Evolutionary conservation across 2,113 vertebrate species (phyloP).

Genomic region (Myiozetetes cayanensis): DNA sequence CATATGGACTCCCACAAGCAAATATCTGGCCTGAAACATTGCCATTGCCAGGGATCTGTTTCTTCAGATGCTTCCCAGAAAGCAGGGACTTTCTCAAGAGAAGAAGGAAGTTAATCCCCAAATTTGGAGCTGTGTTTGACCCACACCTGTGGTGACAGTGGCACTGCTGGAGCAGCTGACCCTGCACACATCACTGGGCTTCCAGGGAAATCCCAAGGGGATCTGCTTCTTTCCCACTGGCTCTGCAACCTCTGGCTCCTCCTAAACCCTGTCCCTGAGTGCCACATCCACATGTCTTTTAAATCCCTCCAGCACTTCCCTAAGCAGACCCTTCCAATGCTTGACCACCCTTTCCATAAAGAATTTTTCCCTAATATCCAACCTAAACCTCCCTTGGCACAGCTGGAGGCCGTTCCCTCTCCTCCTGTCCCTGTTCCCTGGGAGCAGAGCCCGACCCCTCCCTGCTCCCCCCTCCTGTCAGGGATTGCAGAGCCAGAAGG

Average conservation of each 20-base stretch:
- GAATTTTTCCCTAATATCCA: not conserved
- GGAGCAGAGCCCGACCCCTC: accelerated
- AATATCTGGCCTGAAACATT: not conserved
- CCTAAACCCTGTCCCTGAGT: accelerated
- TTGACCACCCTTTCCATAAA: not conserved
- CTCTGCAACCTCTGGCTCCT: not conserved
- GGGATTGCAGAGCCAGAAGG: not conserved
- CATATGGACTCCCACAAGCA: not conserved
- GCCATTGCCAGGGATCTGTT: not conserved
- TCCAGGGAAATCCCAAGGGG: not conserved
- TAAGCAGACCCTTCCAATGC: not conserved
- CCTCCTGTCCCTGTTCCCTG: not conserved
- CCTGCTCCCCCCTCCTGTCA: not conserved
- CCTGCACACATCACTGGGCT: not conserved
- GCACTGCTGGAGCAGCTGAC: not conserved
- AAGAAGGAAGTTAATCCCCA: not conserved
- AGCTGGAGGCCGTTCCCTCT: accelerated
- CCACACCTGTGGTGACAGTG: not conserved
- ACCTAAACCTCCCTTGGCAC: not conserved
- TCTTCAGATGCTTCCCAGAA: not conserved
- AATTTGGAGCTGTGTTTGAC: not conserved
- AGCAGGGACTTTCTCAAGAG: not conserved
- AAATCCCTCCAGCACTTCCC: not conserved
- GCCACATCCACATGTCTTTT: not conserved
- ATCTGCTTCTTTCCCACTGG: not conserved